Evolutionary conservation across 2,888 invertebrate species (phyloP).

Genomic region (Sinotaia quadrata): DNA sequence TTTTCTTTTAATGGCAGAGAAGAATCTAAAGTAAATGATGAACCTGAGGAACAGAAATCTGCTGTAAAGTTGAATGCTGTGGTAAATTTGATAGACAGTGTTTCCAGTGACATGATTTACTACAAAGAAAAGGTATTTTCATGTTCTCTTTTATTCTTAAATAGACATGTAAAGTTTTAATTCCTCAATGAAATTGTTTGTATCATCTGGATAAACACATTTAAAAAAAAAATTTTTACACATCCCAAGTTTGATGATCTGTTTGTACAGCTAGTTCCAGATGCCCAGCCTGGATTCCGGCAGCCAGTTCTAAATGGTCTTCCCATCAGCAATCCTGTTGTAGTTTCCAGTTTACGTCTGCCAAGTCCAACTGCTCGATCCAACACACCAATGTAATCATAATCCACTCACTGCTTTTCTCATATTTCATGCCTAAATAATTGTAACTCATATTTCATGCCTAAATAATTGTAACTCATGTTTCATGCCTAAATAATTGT

Average conservation of each 20-base stretch:
- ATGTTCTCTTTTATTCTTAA: not conserved
- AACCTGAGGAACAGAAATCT: slow-evolving; percentile 21
- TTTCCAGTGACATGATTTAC: slow-evolving; percentile 60
- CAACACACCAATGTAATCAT: slow-evolving; percentile 50
- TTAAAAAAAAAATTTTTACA: too few species aligned
- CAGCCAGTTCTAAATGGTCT: slow-evolving; percentile 57
- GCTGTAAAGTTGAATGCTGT: slow-evolving; percentile 59
- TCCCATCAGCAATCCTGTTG: slow-evolving; percentile 41
- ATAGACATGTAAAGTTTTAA: not conserved
- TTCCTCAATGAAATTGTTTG: not conserved
- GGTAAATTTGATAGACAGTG: slow-evolving; percentile 61
- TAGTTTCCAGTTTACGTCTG: slow-evolving; percentile 41
- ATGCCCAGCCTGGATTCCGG: slow-evolving; percentile 60
- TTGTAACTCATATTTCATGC: too few species aligned
- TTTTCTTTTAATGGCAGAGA: too few species aligned
- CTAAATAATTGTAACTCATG: too few species aligned
- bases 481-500: too few species aligned
- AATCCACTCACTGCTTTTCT: not conserved
- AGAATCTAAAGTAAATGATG: too few species aligned
- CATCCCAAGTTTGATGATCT: not conserved
- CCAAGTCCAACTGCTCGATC: slow-evolving; percentile 34
- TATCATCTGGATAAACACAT: too few species aligned
- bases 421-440: too few species aligned
- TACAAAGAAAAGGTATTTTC: slow-evolving; percentile 63
- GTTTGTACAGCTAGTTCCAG: slow-evolving; percentile 55